A percentile compares a stretch with the other conserved stretches of the same genome.
These are phyloP conservation scores for Gopherus evgoodei DNA, from an alignment of 2,113 vertebrate species.

Conservation along the genomic window DNA sequence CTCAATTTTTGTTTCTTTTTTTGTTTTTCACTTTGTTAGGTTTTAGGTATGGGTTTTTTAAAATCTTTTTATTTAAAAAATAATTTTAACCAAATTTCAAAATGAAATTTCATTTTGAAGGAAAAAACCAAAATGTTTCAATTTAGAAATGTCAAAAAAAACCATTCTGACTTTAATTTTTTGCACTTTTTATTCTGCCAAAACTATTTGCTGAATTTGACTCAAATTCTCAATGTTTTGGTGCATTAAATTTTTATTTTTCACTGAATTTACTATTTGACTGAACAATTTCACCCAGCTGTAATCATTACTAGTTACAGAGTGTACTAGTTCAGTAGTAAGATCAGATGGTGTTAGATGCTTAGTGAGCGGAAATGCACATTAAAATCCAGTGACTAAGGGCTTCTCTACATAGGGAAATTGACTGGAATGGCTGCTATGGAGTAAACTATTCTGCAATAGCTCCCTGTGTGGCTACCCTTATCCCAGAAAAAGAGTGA, in stretches of 20 bases:
- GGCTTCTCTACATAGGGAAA: neutral
- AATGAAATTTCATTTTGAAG: neutral
- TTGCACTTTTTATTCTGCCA: neutral
- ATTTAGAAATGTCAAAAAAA: neutral
- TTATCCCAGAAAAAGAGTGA: accelerated
- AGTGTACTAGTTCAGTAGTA: neutral
- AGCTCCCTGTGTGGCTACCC: neutral
- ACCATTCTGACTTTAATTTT: neutral
- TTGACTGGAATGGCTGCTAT: slow-evolving; percentile 18
- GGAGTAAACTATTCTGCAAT: neutral
- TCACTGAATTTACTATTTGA: neutral
- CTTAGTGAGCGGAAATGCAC: neutral
- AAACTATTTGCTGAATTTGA: neutral
- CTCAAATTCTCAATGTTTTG: neutral
- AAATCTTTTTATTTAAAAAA: neutral
- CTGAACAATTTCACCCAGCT: neutral
- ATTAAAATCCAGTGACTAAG: slow-evolving; percentile 1
- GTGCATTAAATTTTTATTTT: neutral
- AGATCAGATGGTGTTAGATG: neutral
- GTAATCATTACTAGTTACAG: neutral
- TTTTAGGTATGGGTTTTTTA: neutral
- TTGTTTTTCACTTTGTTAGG: neutral
- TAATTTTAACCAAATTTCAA: neutral
- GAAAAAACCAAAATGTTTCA: neutral
- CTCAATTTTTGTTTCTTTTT: neutral